Evolutionary conservation across 2,888 invertebrate genomes (phyloP), one percentile per base, ranked within the genome.

Genomic region (Pinctada fucata): DNA sequence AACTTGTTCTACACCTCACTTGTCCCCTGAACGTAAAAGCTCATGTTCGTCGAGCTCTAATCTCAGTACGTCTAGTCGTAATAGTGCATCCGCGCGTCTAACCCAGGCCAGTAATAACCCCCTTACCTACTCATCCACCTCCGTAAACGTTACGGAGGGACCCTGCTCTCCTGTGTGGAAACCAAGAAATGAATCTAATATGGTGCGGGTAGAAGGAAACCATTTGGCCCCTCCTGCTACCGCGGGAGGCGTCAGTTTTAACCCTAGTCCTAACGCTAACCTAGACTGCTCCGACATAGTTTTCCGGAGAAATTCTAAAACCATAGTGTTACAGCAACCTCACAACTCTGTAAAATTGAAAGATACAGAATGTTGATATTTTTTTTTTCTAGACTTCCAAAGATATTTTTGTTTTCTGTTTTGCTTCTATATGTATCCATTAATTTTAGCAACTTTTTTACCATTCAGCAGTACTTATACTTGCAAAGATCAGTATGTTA

Each of bases 161-260:
- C 95, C 95, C 96, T 97, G 97, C 94, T 98, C 98, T 94, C 98
- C 98, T 93, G 96, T 98, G 94, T 98, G 98, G 98, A 98, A 98
- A 84, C 88, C 87, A 69, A 78, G 89, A 76, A 83, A 85, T 79
- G 87, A 86, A 75, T 83, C 85, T 49, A 86, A 85, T 79, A 72
- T 79, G 72, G 81, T 58, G 5, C 63, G 69, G 13, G 5, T 73
- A 10, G 71, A 75, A 49, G 71, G 71, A n/a, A 58, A 69, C 10
- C 51, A 72, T 50, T 72, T 79, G 71, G 69, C 75, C 67, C 63
- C 75, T 69, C 75, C 79, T 49, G 64, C 72, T 52, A 65, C 45
- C 51, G 49, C 76, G 51, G 66, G 76, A 74, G 75, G 79, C 16
- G 80, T 82, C 72, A 82, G 80, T 75, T 81, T 79, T 51, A 75